Conservation (phyloP, 2,797 vertebrate species). For the Clarias pachynema region DNA sequence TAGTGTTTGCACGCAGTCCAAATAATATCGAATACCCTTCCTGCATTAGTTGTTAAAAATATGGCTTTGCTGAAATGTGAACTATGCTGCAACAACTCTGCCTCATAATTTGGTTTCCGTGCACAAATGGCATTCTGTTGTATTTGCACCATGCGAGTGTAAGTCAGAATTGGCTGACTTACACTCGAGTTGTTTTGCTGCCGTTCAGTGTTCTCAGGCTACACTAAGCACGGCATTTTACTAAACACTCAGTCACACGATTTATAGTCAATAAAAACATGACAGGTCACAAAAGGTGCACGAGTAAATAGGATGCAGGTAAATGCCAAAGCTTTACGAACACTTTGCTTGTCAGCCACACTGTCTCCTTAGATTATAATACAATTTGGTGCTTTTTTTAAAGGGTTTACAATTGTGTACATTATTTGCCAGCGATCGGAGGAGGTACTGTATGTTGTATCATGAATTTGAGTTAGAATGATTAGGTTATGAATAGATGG, state of each 20-base stretch:
- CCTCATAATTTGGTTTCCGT: constrained; percentile 9
- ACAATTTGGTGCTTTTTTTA: background rate
- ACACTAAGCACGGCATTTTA: constrained; percentile 37
- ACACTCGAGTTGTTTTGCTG: constrained; percentile 23
- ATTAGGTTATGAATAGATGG: background rate
- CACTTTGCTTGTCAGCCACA: constrained; percentile 4
- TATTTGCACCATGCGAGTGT: background rate
- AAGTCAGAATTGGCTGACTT: constrained; percentile 10
- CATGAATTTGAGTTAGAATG: background rate
- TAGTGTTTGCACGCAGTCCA: constrained; percentile 12
- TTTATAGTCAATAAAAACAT: constrained; percentile 35
- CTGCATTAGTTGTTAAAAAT: constrained; percentile 35
- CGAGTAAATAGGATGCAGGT: constrained; percentile 27
- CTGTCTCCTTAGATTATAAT: background rate
- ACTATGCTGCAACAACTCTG: background rate
- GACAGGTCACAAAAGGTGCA: constrained; percentile 40
- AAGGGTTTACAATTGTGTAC: background rate
- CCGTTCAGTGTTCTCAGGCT: constrained; percentile 11
- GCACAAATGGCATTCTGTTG: constrained; percentile 16
- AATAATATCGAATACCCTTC: constrained; percentile 5
- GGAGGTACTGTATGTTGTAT: background rate
- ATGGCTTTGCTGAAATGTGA: constrained; percentile 3
- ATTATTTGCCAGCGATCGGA: background rate
- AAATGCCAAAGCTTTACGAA: constrained; percentile 32
- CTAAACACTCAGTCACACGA: constrained; percentile 37